Percentiles rank a stretch among this genome's conserved stretches.
These are phyloP conservation scores for Bombus superbus DNA, from an alignment of 1,140 invertebrate species.

Conservation along the genomic window DNA sequence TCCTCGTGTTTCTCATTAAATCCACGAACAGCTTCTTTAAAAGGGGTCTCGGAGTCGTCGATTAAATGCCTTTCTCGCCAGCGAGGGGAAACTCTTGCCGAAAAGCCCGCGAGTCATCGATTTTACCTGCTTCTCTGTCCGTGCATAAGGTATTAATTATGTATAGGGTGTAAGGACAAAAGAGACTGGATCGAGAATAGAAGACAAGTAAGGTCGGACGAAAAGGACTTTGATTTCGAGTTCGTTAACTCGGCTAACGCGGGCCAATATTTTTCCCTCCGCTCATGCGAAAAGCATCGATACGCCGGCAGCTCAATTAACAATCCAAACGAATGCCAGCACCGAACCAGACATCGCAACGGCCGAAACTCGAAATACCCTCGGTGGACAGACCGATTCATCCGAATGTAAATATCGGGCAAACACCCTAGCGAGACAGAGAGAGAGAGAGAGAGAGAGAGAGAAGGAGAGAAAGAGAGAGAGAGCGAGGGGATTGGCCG, in stretches of 20 bases:
- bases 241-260: neutral
- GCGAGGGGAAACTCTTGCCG: neutral
- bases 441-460: too few relatives aligned
- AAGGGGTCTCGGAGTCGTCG: constrained; percentile 35
- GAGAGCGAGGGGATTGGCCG: constrained; percentile 44
- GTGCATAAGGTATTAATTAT: too few relatives aligned
- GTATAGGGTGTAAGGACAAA: too few relatives aligned
- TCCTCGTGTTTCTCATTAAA: constrained; percentile 60
- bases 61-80: constrained; percentile 30
- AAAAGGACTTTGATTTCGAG: neutral
- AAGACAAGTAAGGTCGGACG: too few relatives aligned
- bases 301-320: neutral
- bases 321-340: neutral
- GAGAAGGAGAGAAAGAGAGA: too few relatives aligned
- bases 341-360: neutral
- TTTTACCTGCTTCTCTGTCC: neutral
- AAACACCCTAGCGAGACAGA: constrained; percentile 41
- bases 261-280: neutral
- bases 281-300: neutral
- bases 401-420: constrained; percentile 66
- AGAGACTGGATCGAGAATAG: neutral
- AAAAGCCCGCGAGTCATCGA: neutral
- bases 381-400: constrained; percentile 44
- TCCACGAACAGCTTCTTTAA: constrained; percentile 51
- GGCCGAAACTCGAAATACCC: neutral